Evolutionary conservation across 2,797 vertebrate species (phyloP), one percentile per base, ranked within the genome.

Genomic region (Cossypha dichroa): DNA sequence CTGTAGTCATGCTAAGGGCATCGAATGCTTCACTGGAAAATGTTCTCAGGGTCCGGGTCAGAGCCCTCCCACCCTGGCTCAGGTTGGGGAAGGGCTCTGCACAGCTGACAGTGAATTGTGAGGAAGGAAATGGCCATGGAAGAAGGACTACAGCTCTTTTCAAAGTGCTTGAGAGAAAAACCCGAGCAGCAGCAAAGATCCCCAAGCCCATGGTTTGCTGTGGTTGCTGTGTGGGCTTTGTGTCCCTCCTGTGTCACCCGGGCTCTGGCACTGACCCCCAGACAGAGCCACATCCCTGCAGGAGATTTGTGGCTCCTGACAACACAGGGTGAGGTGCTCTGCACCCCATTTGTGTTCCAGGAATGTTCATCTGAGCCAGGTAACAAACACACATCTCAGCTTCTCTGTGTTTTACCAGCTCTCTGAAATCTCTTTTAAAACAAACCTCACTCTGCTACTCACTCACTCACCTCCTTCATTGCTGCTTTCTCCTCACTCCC

Each of bases 161-260:
- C 41, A 2, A 13, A 33, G n/a, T 4, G 7, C 54, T 25, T 48
- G 11, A 40, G 56, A n/a, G 40, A 23, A n/a, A 49, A 88, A 9
- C 45, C 29, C 55, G 19, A 68, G 49, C 28, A 48, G 11, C 29
- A 51, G 56, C 45, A 10, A 8, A 49, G 52, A 5, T 1, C 2
- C 33, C 25, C 7, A 22, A 3, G 4, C 5, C n/a, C 0, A 0
- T 0, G 12, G 13, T 29, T 34, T 9, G 22, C 21, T 11, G 34
- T 8, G 28, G 28, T 10, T n/a, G 48, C 10, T 29, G 28, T 29
- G 48, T 4, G 7, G 2, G 28, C 31, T 2, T 15, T 0, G 1
- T 48, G 34, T 15, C 36, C 36, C 52, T 34, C 40, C 25, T 2
- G 43, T 20, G 54, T 10, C 29, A 18, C 7, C 46, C 3, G 51